phyloP scores from a whole-genome alignment of 2,797 vertebrate species.

The Mareca penelope region DNA sequence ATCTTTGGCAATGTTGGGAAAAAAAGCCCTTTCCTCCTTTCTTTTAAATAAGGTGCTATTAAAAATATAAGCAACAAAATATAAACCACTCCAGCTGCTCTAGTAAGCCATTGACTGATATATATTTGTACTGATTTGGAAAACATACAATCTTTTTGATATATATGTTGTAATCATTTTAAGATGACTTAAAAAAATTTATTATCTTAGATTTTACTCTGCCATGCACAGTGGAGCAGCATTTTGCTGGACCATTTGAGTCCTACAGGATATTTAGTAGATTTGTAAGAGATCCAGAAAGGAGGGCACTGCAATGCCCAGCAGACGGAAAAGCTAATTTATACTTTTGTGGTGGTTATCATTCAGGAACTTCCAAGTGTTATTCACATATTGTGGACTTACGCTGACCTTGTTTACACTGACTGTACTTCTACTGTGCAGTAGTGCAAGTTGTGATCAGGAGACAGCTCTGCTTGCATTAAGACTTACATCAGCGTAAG shows the following conservation, averaged over 20 bases:
- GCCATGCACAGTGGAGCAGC: neutral
- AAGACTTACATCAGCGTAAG: neutral
- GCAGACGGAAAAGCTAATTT: neutral
- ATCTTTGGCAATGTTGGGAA: neutral
- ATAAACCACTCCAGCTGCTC: constrained; percentile 30
- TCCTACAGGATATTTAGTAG: neutral
- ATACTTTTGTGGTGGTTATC: neutral
- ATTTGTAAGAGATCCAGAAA: neutral
- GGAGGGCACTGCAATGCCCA: neutral
- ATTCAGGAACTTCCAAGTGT: neutral
- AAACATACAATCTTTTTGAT: neutral
- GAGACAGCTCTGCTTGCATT: neutral
- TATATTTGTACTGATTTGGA: constrained; percentile 28
- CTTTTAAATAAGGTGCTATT: neutral
- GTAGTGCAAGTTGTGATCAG: neutral
- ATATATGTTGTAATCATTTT: neutral
- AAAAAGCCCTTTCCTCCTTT: neutral
- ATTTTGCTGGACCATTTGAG: neutral
- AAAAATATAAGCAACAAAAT: constrained; percentile 28
- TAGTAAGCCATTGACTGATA: constrained; percentile 18
- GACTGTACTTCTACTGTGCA: neutral
- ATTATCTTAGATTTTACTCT: neutral
- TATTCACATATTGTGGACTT: neutral
- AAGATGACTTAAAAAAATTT: neutral
- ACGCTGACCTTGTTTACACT: neutral